Conservation (phyloP, 2,888 invertebrate species). For the Crioceris asparagi region DNA sequence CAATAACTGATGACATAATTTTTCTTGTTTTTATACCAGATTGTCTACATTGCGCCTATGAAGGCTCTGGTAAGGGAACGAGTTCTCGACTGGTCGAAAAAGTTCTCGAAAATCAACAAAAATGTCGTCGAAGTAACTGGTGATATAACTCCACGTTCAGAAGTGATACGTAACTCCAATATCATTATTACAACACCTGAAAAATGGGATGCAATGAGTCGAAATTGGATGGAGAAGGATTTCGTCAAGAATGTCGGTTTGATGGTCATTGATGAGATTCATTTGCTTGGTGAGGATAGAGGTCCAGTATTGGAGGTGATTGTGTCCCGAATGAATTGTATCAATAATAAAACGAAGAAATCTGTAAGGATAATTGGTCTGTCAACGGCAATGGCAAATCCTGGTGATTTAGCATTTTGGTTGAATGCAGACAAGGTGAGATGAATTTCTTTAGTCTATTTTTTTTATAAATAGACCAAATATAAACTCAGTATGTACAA, state of each 20-base stretch:
- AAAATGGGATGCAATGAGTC: slow-evolving; percentile 99
- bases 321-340: slow-evolving; percentile 94
- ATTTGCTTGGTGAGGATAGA: slow-evolving; percentile 83
- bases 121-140: slow-evolving; percentile 94
- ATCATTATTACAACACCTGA: slow-evolving; percentile 99
- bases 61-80: slow-evolving; percentile 96
- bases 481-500: not conserved
- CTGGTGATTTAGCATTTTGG: slow-evolving; percentile 94
- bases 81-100: slow-evolving; percentile 86
- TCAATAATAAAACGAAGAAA: slow-evolving; percentile 76
- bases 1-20: no score
- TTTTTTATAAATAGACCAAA: not conserved
- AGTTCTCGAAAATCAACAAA: slow-evolving; percentile 62
- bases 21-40: no score
- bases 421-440: slow-evolving; percentile 61
- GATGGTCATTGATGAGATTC: slow-evolving; percentile 97
- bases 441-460: no score
- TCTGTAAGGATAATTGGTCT: slow-evolving; percentile 84
- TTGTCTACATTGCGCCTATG: slow-evolving; percentile 96
- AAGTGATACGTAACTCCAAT: slow-evolving; percentile 72
- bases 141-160: slow-evolving; percentile 76
- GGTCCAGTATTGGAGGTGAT: slow-evolving; percentile 94
- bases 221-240: slow-evolving; percentile 94
- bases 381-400: slow-evolving; percentile 96
- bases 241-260: slow-evolving; percentile 87